A percentile compares a stretch with the other conserved stretches of the same genome.
Conservation (phyloP, 2,797 vertebrate genomes). For the Coilia nasus region DNA sequence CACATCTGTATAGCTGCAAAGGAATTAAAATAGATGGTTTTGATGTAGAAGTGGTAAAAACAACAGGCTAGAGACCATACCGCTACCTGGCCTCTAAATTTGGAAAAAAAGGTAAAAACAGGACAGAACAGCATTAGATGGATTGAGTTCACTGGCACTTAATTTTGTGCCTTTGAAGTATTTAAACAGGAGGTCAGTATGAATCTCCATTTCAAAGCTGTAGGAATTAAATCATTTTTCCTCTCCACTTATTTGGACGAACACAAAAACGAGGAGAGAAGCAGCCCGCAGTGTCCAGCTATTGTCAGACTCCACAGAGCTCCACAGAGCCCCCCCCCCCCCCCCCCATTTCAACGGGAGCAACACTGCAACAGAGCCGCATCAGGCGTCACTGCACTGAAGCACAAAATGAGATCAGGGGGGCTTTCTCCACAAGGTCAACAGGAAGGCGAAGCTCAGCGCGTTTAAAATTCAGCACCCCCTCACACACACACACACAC, state of each 20-base stretch:
- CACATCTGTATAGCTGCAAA: background rate
- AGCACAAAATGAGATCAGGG: slow-evolving; percentile 80
- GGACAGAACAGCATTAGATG: slow-evolving; percentile 68
- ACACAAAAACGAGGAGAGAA: slow-evolving; percentile 63
- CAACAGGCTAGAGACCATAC: background rate
- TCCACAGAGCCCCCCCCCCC: no score
- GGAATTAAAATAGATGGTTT: background rate
- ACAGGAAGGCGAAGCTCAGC: slow-evolving; percentile 66
- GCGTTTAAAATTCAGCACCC: slow-evolving; percentile 75
- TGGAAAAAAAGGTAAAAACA: background rate
- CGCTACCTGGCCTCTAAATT: background rate
- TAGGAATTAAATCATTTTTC: slow-evolving; percentile 81
- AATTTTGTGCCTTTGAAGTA: slow-evolving; percentile 84
- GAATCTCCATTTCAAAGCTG: slow-evolving; percentile 88
- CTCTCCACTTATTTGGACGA: slow-evolving; percentile 69
- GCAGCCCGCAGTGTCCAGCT: slow-evolving; percentile 78
- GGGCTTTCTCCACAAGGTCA: slow-evolving; percentile 78
- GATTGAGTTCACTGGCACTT: slow-evolving; percentile 80
- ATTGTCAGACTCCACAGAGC: slow-evolving; percentile 63
- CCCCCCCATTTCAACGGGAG: slow-evolving; percentile 72
- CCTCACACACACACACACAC: slow-evolving; percentile 55
- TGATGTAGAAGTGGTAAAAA: background rate
- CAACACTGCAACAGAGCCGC: slow-evolving; percentile 70
- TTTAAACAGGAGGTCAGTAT: slow-evolving; percentile 80
- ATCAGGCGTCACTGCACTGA: slow-evolving; percentile 76